These are phyloP conservation scores for Zeuzera pyrina DNA, from an alignment of 2,888 invertebrate species.

Conservation along the genomic window DNA sequence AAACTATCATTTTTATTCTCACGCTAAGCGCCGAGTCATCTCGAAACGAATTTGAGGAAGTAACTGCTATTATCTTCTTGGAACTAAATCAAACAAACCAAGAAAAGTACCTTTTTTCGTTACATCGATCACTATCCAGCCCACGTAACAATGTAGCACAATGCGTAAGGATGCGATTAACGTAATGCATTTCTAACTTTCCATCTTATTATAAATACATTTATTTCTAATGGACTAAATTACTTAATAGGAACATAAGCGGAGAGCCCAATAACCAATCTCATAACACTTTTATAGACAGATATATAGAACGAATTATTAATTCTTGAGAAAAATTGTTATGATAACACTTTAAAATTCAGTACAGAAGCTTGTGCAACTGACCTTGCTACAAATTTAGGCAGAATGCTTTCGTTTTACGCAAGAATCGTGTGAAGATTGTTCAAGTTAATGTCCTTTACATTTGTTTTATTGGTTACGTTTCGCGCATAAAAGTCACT, in stretches of 20 bases:
- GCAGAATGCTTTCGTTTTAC: constrained; percentile 25
- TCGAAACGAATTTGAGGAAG: constrained; percentile 61
- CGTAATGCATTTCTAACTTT: constrained; percentile 49
- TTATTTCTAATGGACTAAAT: constrained; percentile 43
- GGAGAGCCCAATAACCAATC: no score
- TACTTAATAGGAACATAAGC: no score
- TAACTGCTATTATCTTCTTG: constrained; percentile 54
- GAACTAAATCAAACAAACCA: constrained; percentile 52
- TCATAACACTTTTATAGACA: no score
- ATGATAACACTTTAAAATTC: background rate
- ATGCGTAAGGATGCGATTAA: constrained; percentile 34
- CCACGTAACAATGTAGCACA: constrained; percentile 43
- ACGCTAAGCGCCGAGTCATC: constrained; percentile 52
- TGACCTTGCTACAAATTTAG: constrained; percentile 39
- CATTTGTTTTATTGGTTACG: constrained; percentile 29
- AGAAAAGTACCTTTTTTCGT: constrained; percentile 19
- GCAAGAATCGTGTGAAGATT: constrained; percentile 36
- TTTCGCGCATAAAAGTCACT: constrained; percentile 24
- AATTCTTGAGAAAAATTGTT: no score
- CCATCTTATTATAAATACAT: constrained; percentile 54
- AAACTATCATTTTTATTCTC: constrained; percentile 54
- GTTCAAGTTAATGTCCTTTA: constrained; percentile 18
- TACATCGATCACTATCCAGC: constrained; percentile 2
- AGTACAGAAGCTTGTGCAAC: constrained; percentile 11
- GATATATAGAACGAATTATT: no score